Evolutionary conservation across 2,888 invertebrate genomes (phyloP).

Genomic region (Antheraea assamensis): DNA sequence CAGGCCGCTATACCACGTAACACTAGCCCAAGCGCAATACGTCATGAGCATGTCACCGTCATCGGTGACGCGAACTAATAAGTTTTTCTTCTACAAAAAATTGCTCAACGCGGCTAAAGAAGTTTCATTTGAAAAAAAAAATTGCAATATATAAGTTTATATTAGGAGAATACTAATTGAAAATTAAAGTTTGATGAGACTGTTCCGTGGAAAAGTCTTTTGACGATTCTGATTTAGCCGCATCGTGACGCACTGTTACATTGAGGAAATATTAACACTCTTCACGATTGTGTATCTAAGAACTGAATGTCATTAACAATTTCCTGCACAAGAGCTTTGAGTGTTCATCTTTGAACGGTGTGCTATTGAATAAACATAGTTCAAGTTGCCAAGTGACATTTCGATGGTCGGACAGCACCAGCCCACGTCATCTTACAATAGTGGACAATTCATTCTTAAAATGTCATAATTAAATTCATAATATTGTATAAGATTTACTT

Average conservation of each 20-base stretch:
- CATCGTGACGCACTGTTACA: slow-evolving; percentile 30
- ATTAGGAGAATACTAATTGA: background rate
- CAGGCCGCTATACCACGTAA: too few relatives aligned
- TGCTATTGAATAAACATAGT: slow-evolving; percentile 78
- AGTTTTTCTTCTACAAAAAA: too few relatives aligned
- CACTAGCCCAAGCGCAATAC: too few relatives aligned
- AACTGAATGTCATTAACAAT: slow-evolving; percentile 76
- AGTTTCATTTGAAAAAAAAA: too few relatives aligned
- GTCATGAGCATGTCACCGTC: too few relatives aligned
- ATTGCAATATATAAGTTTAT: too few relatives aligned
- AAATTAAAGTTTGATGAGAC: background rate
- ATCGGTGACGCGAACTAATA: too few relatives aligned
- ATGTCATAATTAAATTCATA: slow-evolving; percentile 74
- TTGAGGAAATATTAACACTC: slow-evolving; percentile 67
- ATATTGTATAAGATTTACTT: slow-evolving; percentile 77
- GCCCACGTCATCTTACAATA: slow-evolving; percentile 61
- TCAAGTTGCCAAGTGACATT: slow-evolving; percentile 78
- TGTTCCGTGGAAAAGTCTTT: background rate
- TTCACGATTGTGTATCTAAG: slow-evolving; percentile 66
- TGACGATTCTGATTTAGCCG: slow-evolving; percentile 16
- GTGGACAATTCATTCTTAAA: slow-evolving; percentile 71
- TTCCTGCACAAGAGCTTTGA: slow-evolving; percentile 73
- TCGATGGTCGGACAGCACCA: slow-evolving; percentile 55
- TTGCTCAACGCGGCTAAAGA: too few relatives aligned
- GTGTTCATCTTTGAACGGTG: slow-evolving; percentile 66